These are phyloP conservation scores for Cyaniris semiargus DNA, from an alignment of 2,888 invertebrate genomes.

Conservation along the genomic window DNA sequence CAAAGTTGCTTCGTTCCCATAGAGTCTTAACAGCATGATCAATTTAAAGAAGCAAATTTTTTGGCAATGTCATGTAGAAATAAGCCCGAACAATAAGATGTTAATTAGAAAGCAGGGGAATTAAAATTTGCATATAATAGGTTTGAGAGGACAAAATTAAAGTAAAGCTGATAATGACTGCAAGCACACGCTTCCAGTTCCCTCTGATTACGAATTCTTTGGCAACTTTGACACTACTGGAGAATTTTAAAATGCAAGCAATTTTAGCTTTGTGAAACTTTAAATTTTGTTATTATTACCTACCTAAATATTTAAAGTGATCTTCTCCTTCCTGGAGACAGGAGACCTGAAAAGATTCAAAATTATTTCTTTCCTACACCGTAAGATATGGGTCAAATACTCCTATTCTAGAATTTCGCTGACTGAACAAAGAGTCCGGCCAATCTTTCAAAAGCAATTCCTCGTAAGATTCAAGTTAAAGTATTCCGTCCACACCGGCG, in stretches of 20 bases:
- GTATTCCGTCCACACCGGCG: conserved; percentile 76
- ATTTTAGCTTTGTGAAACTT: background rate
- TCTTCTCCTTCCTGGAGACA: too few species aligned
- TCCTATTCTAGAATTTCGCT: background rate
- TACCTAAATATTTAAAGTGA: too few species aligned
- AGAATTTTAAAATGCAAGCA: conserved; percentile 42
- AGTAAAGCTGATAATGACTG: conserved; percentile 67
- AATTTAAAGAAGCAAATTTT: background rate
- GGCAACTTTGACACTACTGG: conserved; percentile 61
- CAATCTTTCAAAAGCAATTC: conserved; percentile 77
- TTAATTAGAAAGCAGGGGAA: conserved; percentile 41
- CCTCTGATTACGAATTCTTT: conserved; percentile 74
- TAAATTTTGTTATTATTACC: background rate
- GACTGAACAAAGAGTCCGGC: conserved; percentile 51
- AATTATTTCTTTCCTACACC: too few species aligned
- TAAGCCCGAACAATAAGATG: background rate
- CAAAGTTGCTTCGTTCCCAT: background rate
- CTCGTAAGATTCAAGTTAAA: conserved; percentile 75
- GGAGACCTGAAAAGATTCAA: too few species aligned
- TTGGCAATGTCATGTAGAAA: background rate
- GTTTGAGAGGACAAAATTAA: conserved; percentile 63
- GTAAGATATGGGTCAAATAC: background rate
- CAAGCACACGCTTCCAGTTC: conserved; percentile 56
- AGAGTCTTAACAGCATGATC: background rate
- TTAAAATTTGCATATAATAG: conserved; percentile 47